These are phyloP conservation scores for Muricea muricata DNA, from an alignment of 92 coral and sea anemone species.

Conservation along the genomic window DNA sequence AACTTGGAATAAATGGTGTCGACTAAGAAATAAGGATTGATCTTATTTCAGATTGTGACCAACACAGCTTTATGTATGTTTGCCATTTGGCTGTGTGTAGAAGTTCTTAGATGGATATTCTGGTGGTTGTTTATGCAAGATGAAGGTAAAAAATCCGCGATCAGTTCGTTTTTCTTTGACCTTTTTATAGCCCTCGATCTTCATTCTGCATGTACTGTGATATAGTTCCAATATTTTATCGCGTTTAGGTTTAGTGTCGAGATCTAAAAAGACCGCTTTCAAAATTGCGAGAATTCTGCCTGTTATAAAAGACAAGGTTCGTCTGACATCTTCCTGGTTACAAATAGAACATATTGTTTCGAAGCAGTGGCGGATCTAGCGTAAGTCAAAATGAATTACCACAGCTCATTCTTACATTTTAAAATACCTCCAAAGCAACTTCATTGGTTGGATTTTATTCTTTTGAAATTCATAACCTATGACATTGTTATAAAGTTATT, in stretches of 20 bases:
- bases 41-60: constrained; percentile 80
- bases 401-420: no score
- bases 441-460: no score
- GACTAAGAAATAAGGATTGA: no score
- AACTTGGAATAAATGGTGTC: no score
- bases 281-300: constrained; percentile 70
- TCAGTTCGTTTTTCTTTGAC: no score
- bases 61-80: constrained; percentile 84
- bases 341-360: background rate
- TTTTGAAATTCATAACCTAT: no score
- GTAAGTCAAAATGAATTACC: no score
- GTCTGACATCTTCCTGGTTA: background rate
- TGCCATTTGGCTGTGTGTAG: constrained; percentile 77
- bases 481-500: no score
- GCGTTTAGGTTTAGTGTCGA: constrained; percentile 74
- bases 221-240: background rate
- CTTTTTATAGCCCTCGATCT: no score
- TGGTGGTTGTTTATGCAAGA: constrained; percentile 92
- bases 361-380: no score
- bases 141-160: constrained; percentile 83
- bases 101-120: constrained; percentile 80
- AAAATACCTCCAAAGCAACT: no score
- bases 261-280: constrained; percentile 83
- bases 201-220: no score
- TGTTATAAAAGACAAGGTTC: constrained; percentile 75